A percentile compares a stretch with the other conserved stretches of the same genome.
Conservation (phyloP, 2,113 vertebrate genomes). For the Xiphophorus couchianus region DNA sequence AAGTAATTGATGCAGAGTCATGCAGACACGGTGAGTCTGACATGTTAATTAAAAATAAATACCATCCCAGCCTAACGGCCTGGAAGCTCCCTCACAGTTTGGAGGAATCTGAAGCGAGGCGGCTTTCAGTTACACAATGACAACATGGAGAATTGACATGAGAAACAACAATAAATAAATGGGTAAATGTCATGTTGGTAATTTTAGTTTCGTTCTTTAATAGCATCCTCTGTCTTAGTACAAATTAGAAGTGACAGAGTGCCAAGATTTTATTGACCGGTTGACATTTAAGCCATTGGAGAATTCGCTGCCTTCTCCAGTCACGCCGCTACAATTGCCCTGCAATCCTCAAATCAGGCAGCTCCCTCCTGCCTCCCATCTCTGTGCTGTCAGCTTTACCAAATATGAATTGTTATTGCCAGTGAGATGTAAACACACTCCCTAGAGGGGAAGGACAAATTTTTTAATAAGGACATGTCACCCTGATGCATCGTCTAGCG, state of each 20-base stretch:
- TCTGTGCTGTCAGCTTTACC: slow-evolving; percentile 44
- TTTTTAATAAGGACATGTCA: slow-evolving; percentile 56
- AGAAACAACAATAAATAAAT: slow-evolving; percentile 64
- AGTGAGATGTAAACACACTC: slow-evolving; percentile 33
- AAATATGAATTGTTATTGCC: slow-evolving; percentile 44
- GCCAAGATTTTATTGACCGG: slow-evolving; percentile 74
- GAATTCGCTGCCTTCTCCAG: slow-evolving; percentile 60
- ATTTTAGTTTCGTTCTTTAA: slow-evolving; percentile 73
- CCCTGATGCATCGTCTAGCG: slow-evolving; percentile 27
- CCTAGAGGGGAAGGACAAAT: slow-evolving; percentile 54
- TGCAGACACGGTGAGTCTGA: slow-evolving; percentile 12
- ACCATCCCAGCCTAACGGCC: background rate
- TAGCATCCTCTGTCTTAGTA: slow-evolving; percentile 69
- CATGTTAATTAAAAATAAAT: slow-evolving; percentile 44
- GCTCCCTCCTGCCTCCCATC: background rate
- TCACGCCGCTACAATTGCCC: slow-evolving; percentile 53
- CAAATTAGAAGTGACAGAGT: slow-evolving; percentile 73
- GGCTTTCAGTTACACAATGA: slow-evolving; percentile 36
- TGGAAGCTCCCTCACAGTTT: slow-evolving; percentile 14
- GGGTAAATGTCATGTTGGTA: slow-evolving; percentile 71
- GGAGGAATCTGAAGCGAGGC: slow-evolving; percentile 19
- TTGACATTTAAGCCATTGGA: slow-evolving; percentile 77
- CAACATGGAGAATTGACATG: slow-evolving; percentile 35
- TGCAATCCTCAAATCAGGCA: slow-evolving; percentile 48
- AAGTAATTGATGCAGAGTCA: slow-evolving; percentile 11